Evolutionary conservation across 2,113 vertebrate species (phyloP).

Genomic region (Scomber scombrus): DNA sequence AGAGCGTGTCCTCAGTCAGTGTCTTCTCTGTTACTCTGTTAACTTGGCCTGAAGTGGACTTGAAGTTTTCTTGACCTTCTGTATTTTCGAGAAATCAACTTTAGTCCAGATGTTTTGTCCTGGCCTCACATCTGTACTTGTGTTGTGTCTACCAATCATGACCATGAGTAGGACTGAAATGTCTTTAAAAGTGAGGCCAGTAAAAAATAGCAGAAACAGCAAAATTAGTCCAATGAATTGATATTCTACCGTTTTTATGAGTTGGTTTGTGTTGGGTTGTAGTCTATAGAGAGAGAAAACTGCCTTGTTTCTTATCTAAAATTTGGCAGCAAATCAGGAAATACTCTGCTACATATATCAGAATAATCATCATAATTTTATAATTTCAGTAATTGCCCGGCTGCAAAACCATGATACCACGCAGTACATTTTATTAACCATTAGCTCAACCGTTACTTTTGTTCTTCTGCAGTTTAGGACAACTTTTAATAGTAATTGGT

Average conservation of each 20-base stretch:
- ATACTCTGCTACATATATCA: not conserved
- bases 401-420: slow-evolving; percentile 17
- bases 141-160: not conserved
- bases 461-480: slow-evolving; percentile 18
- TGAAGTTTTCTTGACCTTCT: slow-evolving; percentile 22
- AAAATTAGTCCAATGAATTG: not conserved
- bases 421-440: not conserved
- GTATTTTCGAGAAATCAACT: slow-evolving; percentile 29
- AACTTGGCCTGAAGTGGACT: slow-evolving; percentile 10
- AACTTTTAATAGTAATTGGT: slow-evolving; percentile 22
- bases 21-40: slow-evolving; percentile 38
- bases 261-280: not conserved
- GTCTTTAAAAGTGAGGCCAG: not conserved
- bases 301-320: not conserved
- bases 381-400: not conserved
- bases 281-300: not conserved
- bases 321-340: not conserved
- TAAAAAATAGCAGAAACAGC: slow-evolving; percentile 3
- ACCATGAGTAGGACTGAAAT: slow-evolving; percentile 3
- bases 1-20: not conserved
- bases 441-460: not conserved
- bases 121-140: not conserved
- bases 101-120: slow-evolving; percentile 5
- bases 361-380: slow-evolving; percentile 2
- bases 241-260: not conserved